Base-by-base conservation (phyloP, 2,113 vertebrate species). In the Dinomys branickii region DNA sequence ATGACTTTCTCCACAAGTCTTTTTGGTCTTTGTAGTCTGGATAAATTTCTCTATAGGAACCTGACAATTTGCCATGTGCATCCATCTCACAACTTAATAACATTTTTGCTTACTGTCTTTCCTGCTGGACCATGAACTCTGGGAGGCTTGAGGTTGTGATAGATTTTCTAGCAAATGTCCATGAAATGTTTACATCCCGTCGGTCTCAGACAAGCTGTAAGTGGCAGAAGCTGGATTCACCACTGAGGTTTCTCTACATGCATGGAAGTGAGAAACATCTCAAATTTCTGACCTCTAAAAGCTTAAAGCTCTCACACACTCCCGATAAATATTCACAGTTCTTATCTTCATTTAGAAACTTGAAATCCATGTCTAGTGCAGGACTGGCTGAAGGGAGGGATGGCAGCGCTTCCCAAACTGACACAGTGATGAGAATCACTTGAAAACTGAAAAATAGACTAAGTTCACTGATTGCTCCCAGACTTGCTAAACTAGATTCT, bases 101-200 rank as follows among this genome's bases (percentile, higher is more conserved):
- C 7, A 50, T 16, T 28, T 75, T 22, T 86, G 19, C 4, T 93
- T 81, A 10, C 2, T 83, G 59, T 11, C 7, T 95, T 24, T 73
- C 20, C 30, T 86, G 10, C 13, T 63, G 26, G 16, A 84, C 6
- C 19, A 54, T 52, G 14, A 92, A 20, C 2, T 81, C 56, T 33
- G 44, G 17, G 67, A 81, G 17, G 6, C 9, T 52, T 0, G 3
- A 0, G 0, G 2, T 88, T n/a, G 38, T 26, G 38, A 47, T 6
- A 77, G 83, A 19, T 58, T 17, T 52, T 13, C 33, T 16, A 85
- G 33, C 82, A 89, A 35, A 47, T 59, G 4, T 7, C 0, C 10
- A 41, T 28, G 59, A 61, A 65, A 47, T 65, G 19, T 22, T 93
- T 83, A 20, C 7, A 50, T 80, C 84, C 59, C 47, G 30, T 33